These are phyloP conservation scores for Thamnophis sirtalis DNA, from an alignment of 2,113 vertebrate species.

Conservation along the genomic window DNA sequence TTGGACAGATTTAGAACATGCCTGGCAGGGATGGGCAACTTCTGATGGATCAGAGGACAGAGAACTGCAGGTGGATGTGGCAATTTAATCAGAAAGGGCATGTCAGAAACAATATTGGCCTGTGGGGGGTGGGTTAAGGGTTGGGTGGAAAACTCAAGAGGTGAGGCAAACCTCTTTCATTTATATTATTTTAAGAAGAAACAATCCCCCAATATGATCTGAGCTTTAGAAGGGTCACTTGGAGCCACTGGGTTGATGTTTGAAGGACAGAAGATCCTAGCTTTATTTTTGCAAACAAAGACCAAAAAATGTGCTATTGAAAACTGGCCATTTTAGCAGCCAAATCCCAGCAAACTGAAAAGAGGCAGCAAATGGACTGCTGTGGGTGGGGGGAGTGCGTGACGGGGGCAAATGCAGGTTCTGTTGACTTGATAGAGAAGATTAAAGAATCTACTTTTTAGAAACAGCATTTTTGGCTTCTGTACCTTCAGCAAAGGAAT, in stretches of 20 bases:
- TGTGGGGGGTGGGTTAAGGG: neutral
- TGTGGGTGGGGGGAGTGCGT: fast-evolving
- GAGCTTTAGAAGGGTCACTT: neutral
- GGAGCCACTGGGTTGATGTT: neutral
- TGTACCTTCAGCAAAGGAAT: neutral
- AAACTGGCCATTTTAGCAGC: neutral
- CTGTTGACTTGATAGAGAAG: neutral
- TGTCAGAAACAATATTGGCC: neutral
- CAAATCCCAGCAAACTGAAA: neutral
- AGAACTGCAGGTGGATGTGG: neutral
- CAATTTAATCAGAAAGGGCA: neutral
- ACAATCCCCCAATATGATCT: neutral
- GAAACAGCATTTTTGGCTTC: neutral
- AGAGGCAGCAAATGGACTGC: neutral
- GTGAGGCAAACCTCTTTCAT: neutral
- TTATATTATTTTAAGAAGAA: neutral
- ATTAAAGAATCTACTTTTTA: neutral
- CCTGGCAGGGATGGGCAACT: neutral
- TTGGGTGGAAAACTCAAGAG: neutral
- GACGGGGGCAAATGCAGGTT: neutral
- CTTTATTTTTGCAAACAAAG: neutral
- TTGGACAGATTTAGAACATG: neutral
- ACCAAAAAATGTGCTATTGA: neutral
- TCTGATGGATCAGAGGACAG: neutral
- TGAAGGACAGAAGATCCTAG: neutral